Base-by-base conservation (phyloP, 2,888 invertebrate species). In the Psylliodes chrysocephalus region DNA sequence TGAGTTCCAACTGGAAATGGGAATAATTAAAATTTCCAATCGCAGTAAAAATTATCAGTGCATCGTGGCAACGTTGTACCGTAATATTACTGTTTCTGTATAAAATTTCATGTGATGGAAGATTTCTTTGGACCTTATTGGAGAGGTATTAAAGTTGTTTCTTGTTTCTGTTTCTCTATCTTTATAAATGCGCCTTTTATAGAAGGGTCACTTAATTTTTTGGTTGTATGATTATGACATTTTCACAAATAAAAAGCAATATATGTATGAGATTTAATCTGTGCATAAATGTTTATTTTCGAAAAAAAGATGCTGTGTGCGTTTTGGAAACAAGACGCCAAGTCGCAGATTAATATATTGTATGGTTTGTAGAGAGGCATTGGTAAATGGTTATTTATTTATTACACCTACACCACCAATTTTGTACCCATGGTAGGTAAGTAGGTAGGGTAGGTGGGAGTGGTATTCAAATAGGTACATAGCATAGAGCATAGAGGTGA, bases 1-100 rank as follows among this genome's bases (percentile, higher is more conserved):
- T n/a, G n/a, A n/a, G n/a, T n/a, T n/a, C n/a, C n/a, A n/a, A n/a
- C n/a, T n/a, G n/a, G n/a, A n/a, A n/a, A n/a, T n/a, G n/a, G n/a
- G n/a, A n/a, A n/a, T n/a, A n/a, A n/a, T n/a, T n/a, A 40, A n/a
- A 5, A 1, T 18, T 35, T 35, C 8, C 30, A 30, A 5, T 30
- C 10, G 10, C 10, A 8, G 1, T 10, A 30, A 25, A 30, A 30
- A 30, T 54, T 6, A 15, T 14, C 8, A 53, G 12, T 8, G 2
- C 18, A 25, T 6, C 2, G 15, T 30, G 55, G 46, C 55, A 55
- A 55, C 55, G 10, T 10, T 8, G 55, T 18, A 17, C 59, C 57
- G 51, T 53, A 63, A 69, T 64, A 66, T 71, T 66, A 47, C 67
- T 70, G 67, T 69, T 70, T 70, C 69, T 69, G 66, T 69, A 69